Evolutionary conservation across 2,113 vertebrate genomes (phyloP), one percentile per base, ranked within the genome.

Genomic region (Calypte anna): DNA sequence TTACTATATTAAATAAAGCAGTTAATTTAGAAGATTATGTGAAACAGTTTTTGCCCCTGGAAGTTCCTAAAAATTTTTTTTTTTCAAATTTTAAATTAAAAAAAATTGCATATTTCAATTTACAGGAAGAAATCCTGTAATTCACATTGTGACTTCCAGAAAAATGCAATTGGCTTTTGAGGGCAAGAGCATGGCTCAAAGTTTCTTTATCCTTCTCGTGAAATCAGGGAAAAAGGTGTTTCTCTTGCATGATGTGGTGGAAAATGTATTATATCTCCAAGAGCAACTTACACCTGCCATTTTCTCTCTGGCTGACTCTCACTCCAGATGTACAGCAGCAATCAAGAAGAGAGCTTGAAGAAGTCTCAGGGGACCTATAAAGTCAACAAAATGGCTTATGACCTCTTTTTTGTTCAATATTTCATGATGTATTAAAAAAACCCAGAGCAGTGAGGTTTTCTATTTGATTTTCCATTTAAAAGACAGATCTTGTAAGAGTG

Each of bases 351-450:
- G 85, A 87, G 91, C 82, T 72, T 91, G 81, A 90, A 92, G 90
- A 91, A 94, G 59, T 82, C 94, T 88, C 93, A 31, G 0, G 93
- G 80, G 95, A 88, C 90, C 82, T 83, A 90, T 96, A 95, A 91
- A 95, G 88, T 63, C 90, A 91, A 86, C 79, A 94, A 78, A 96
- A 96, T 78, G 84, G 87, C 90, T 96, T 95, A 93, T 94, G 93
- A 86, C 95, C 88, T 88, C 90, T 81, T 93, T 93, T 95, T 86
- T 93, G 79, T 96, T 96, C 90, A 96, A 93, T 95, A 96, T 96
- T 96, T 96, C 86, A 97, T 90, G 93, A 75, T 6, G 24, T 90
- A 84, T 95, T 31, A 91, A 96, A 92, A 89, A 79, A 87, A 30
- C n/a, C 48, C 28, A 74, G 91, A 83, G 69, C 4, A 0, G 55